Evolutionary conservation across 2,888 invertebrate genomes (phyloP).

Genomic region (Belgica antarctica): DNA sequence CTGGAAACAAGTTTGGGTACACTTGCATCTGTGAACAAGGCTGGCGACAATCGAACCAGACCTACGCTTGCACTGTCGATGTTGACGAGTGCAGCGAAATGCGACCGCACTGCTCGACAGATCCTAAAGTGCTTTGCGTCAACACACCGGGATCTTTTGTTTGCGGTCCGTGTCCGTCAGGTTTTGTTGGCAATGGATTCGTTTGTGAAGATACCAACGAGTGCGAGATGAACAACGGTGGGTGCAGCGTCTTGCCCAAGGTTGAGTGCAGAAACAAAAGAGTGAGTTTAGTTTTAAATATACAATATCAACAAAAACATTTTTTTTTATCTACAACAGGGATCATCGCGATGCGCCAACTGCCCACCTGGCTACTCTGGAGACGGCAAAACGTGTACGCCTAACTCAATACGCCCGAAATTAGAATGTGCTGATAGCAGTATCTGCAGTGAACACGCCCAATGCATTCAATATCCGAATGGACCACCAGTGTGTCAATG

Average conservation of each 20-base stretch:
- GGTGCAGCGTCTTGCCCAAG: slow-evolving; percentile 76
- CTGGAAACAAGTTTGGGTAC: slow-evolving; percentile 63
- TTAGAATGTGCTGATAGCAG: slow-evolving; percentile 48
- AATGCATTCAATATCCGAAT: slow-evolving; percentile 69
- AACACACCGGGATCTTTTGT: slow-evolving; percentile 86
- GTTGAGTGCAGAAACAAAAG: slow-evolving; percentile 85
- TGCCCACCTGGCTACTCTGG: slow-evolving; percentile 89
- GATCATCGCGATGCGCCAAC: slow-evolving; percentile 64
- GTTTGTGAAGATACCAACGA: slow-evolving; percentile 87
- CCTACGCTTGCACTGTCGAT: slow-evolving; percentile 75
- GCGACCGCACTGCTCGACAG: slow-evolving; percentile 71
- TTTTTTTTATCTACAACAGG: too few species aligned
- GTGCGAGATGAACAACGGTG: slow-evolving; percentile 79
- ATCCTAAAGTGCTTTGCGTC: slow-evolving; percentile 79
- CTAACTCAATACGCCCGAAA: not conserved
- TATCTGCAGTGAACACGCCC: slow-evolving; percentile 77
- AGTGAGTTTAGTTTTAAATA: slow-evolving; percentile 51
- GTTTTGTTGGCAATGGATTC: slow-evolving; percentile 80
- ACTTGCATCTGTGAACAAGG: slow-evolving; percentile 83
- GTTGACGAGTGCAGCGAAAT: slow-evolving; percentile 79
- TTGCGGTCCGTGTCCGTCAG: slow-evolving; percentile 84
- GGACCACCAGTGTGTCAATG: slow-evolving; percentile 71
- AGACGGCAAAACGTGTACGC: slow-evolving; percentile 71
- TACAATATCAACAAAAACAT: too few species aligned
- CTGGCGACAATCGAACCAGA: slow-evolving; percentile 72